Evolutionary conservation across 1,140 invertebrate genomes (phyloP).

Genomic region (Theocolax elegans): DNA sequence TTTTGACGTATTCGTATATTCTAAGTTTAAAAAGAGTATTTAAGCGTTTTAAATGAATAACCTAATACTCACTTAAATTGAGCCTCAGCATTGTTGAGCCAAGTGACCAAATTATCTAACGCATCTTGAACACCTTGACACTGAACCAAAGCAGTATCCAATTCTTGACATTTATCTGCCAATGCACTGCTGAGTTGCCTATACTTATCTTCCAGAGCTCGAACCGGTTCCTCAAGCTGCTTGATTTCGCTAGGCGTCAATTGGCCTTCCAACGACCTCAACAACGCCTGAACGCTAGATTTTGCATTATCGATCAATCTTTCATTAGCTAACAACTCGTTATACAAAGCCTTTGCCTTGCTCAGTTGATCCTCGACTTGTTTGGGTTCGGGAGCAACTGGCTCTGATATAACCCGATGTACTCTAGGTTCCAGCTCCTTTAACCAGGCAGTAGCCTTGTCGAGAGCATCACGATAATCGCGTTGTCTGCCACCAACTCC

Average conservation of each 20-base stretch:
- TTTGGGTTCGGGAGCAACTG: slow-evolving; percentile 86
- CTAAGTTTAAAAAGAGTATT: no score
- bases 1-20: no score
- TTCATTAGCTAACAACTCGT: slow-evolving; percentile 87
- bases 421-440: slow-evolving; percentile 83
- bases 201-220: slow-evolving; percentile 82
- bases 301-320: slow-evolving; percentile 85
- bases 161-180: slow-evolving; percentile 81
- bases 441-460: slow-evolving; percentile 86
- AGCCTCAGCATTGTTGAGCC: slow-evolving; percentile 87
- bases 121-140: slow-evolving; percentile 95
- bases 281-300: slow-evolving; percentile 75
- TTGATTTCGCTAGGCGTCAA: slow-evolving; percentile 81
- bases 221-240: slow-evolving; percentile 82
- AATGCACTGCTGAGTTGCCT: slow-evolving; percentile 77
- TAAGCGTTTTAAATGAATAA: no score
- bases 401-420: slow-evolving; percentile 80
- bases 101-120: slow-evolving; percentile 84
- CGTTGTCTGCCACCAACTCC: slow-evolving; percentile 81
- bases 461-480: slow-evolving; percentile 85
- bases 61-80: slow-evolving; percentile 79
- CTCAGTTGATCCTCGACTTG: slow-evolving; percentile 88
- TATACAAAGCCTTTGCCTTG: slow-evolving; percentile 85
- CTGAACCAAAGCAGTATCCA: slow-evolving; percentile 90
- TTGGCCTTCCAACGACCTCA: slow-evolving; percentile 83